Percentiles rank a stretch among this genome's conserved stretches.
These are phyloP conservation scores for Channa striata DNA, from an alignment of 2,797 vertebrate species.

Conservation along the genomic window DNA sequence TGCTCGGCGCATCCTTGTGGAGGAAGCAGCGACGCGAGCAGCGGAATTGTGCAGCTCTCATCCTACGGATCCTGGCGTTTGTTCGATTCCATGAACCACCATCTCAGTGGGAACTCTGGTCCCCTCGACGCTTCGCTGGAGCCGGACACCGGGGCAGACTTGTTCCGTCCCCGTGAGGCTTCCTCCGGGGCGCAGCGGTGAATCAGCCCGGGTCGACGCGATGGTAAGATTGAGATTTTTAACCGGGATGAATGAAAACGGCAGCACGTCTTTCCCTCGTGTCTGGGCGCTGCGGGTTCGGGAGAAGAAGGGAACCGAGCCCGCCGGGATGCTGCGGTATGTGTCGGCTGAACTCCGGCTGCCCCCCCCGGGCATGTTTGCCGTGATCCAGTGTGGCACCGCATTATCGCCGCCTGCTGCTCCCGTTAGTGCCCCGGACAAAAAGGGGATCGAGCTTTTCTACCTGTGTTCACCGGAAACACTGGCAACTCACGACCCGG, in stretches of 20 bases:
- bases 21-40: constrained; percentile 54
- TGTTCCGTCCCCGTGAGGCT: too few species aligned
- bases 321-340: constrained; percentile 66
- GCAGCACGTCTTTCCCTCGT: neutral
- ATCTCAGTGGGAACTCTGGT: neutral
- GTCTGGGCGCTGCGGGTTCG: neutral
- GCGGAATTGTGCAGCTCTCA: neutral
- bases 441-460: neutral
- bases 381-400: too few species aligned
- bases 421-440: too few species aligned
- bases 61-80: neutral
- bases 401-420: too few species aligned
- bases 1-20: constrained; percentile 69
- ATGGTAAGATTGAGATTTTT: constrained; percentile 61
- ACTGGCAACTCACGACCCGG: neutral
- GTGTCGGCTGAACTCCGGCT: constrained; percentile 36
- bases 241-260: neutral
- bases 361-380: constrained; percentile 6
- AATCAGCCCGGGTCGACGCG: constrained; percentile 6
- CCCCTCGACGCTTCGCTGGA: constrained; percentile 8
- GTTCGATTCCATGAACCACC: too few species aligned
- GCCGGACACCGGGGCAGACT: constrained; percentile 27
- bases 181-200: constrained; percentile 29
- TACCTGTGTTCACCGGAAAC: neutral
- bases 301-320: constrained; percentile 10